phyloP scores from a whole-genome alignment of 2,888 invertebrate genomes.

The Galerucella calmariensis region DNA sequence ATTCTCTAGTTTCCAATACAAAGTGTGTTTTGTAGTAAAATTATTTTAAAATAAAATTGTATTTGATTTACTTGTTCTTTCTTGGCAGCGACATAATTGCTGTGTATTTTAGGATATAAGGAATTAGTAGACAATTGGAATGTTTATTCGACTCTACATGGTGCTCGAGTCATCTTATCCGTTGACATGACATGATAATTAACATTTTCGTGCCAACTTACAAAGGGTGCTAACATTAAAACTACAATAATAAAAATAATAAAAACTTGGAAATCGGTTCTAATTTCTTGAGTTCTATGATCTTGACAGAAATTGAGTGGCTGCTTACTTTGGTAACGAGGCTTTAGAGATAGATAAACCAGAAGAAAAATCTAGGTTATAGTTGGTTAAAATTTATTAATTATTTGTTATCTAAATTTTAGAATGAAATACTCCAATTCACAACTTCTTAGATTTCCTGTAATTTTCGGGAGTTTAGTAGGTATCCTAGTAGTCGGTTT shows the following conservation, averaged over 20 bases:
- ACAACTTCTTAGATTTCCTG: slow-evolving; percentile 16
- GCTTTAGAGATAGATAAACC: not conserved
- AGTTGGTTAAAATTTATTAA: not conserved
- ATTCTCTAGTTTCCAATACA: not conserved
- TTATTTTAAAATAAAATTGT: not conserved
- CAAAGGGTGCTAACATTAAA: too few relatives aligned
- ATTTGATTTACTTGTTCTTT: not conserved
- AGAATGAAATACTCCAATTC: slow-evolving; percentile 13
- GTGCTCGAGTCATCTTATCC: too few relatives aligned
- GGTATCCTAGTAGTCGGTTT: slow-evolving; percentile 4
- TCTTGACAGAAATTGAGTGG: not conserved
- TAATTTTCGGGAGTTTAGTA: slow-evolving; percentile 18
- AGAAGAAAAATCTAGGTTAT: not conserved
- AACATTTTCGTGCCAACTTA: too few relatives aligned
- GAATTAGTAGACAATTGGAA: too few relatives aligned
- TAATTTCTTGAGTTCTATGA: too few relatives aligned
- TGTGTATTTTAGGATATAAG: too few relatives aligned
- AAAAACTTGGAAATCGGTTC: too few relatives aligned
- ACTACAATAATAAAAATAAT: too few relatives aligned
- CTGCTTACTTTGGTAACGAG: not conserved
- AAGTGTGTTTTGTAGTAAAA: slow-evolving; percentile 9
- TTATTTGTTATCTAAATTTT: not conserved
- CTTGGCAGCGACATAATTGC: too few relatives aligned
- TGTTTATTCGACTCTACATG: too few relatives aligned
- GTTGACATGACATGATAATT: too few relatives aligned